phyloP scores from a whole-genome alignment of 53 echinoderm and acorn worm genomes.

The Mesocentrotus franciscanus region DNA sequence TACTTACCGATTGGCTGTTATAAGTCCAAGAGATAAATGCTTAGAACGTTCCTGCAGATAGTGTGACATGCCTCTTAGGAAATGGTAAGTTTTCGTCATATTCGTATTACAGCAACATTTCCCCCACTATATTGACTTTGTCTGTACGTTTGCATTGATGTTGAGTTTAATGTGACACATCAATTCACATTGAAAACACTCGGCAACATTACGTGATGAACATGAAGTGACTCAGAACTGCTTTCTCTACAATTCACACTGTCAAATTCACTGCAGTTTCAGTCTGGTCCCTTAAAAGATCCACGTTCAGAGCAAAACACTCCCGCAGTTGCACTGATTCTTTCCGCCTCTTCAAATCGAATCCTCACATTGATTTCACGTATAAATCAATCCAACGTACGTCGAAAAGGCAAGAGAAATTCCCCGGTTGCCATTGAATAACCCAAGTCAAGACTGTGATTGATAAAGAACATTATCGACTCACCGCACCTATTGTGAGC shows the following conservation, averaged over 20 bases:
- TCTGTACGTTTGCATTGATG: background rate
- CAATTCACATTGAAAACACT: background rate
- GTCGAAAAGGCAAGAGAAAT: background rate
- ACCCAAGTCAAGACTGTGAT: background rate
- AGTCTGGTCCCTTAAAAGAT: background rate
- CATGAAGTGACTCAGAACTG: background rate
- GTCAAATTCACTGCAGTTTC: background rate
- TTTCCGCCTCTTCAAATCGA: background rate
- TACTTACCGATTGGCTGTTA: too few species aligned
- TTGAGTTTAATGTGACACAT: background rate
- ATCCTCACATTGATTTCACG: background rate
- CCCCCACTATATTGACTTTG: background rate
- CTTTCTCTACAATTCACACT: background rate
- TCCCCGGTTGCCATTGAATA: background rate
- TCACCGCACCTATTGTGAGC: background rate
- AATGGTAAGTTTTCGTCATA: background rate
- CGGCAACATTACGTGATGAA: background rate
- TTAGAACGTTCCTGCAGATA: too few species aligned
- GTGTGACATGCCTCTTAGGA: too few species aligned
- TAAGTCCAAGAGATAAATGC: too few species aligned
- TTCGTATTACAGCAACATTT: background rate
- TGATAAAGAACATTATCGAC: conserved; percentile 16
- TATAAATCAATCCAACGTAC: background rate
- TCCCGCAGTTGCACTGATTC: background rate
- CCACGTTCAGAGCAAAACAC: background rate